Percentiles rank a stretch among this genome's conserved stretches.
Conservation (phyloP, 2,888 invertebrate species). For the Erebia aethiops region DNA sequence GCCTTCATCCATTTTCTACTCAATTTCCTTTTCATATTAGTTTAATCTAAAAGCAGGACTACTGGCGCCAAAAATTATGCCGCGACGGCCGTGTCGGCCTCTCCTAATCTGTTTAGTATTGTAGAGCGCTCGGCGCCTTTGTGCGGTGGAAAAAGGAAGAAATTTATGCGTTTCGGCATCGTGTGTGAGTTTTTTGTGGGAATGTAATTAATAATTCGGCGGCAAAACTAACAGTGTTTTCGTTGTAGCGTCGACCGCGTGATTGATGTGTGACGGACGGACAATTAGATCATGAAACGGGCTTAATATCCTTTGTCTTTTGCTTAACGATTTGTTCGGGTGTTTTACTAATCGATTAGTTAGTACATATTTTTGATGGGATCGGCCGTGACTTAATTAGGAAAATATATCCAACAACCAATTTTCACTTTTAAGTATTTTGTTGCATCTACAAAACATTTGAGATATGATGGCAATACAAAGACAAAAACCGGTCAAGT, state of each 20-base stretch:
- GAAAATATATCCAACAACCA: background rate
- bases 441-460: too few species aligned
- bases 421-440: too few species aligned
- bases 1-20: constrained; percentile 80
- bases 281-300: constrained; percentile 57
- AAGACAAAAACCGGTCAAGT: too few species aligned
- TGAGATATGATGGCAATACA: too few species aligned
- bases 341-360: constrained; percentile 4
- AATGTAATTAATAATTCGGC: constrained; percentile 84
- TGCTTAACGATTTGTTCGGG: constrained; percentile 14
- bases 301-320: constrained; percentile 29
- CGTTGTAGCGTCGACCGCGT: constrained; percentile 68
- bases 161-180: constrained; percentile 82
- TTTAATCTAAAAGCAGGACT: constrained; percentile 82
- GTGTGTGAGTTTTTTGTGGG: constrained; percentile 81
- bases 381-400: background rate
- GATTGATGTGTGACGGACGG: constrained; percentile 68
- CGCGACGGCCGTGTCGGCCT: constrained; percentile 77
- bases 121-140: constrained; percentile 75
- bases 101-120: constrained; percentile 80
- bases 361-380: background rate
- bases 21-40: constrained; percentile 83
- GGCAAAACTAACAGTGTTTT: constrained; percentile 84
- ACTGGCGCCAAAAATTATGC: constrained; percentile 83
- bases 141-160: constrained; percentile 81